These are phyloP conservation scores for Ochlodes sylvanus DNA, from an alignment of 2,888 invertebrate genomes.

Conservation along the genomic window DNA sequence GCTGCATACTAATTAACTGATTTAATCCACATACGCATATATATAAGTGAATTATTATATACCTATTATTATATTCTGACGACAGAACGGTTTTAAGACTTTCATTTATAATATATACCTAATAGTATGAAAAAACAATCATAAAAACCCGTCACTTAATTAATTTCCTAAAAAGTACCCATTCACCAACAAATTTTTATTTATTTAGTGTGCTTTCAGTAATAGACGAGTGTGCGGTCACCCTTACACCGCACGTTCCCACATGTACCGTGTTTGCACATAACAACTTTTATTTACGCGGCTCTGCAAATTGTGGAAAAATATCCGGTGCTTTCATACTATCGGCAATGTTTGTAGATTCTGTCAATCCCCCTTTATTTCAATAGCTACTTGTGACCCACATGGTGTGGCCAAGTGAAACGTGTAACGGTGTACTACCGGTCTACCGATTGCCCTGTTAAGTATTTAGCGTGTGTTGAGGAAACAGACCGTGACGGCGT, in stretches of 20 bases:
- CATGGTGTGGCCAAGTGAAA: slow-evolving; percentile 17
- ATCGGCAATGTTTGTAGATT: slow-evolving; percentile 32
- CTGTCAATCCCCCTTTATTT: slow-evolving; percentile 36
- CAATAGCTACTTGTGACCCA: slow-evolving; percentile 31
- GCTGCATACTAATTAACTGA: no score
- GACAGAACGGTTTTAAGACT: no score
- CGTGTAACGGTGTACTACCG: slow-evolving; percentile 33
- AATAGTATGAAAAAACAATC: no score
- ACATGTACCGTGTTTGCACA: slow-evolving; percentile 22
- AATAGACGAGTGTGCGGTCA: slow-evolving; percentile 1
- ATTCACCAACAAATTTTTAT: no score
- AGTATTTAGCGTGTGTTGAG: slow-evolving; percentile 33
- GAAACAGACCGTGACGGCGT: slow-evolving; percentile 20
- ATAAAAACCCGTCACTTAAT: no score
- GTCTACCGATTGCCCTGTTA: slow-evolving; percentile 31
- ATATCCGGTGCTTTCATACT: slow-evolving; percentile 37
- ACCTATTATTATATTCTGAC: no score
- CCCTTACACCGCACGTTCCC: slow-evolving; percentile 21
- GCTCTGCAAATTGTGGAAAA: slow-evolving; percentile 37
- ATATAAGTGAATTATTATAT: no score
- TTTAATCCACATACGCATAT: no score
- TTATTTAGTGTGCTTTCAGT: no score
- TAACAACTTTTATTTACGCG: slow-evolving; percentile 39
- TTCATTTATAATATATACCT: no score
- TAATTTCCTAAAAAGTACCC: no score